Evolutionary conservation across 2,888 invertebrate species (phyloP), one percentile per base, ranked within the genome.

Genomic region (Nebria salina): DNA sequence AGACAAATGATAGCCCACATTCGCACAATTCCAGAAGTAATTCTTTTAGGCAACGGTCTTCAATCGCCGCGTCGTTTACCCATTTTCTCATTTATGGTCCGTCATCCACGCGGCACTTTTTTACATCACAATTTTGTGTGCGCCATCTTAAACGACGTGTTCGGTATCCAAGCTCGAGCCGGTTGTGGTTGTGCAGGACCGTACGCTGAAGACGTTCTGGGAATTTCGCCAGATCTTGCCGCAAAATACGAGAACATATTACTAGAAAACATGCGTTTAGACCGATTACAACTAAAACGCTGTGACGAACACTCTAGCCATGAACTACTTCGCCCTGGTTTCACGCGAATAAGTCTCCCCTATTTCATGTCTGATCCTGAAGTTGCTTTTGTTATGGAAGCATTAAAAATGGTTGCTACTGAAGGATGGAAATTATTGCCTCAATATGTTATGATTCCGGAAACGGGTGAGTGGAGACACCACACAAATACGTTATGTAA

Each of bases 381-480:
- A 87, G 89, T 96, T 25, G 94, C 94, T 0, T 97, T 95, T 87
- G 93, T 97, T 2, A 89, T 97, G 84, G 95, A 96, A 88, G 96
- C 96, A 0, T 89, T 97, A 20, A 94, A 94, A 87, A 94, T 96
- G 93, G 95, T 97, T 0, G 96, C 97, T 0, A 94, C 95, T 3
- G 94, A 96, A 89, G 97, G 94, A 0, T 97, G 97, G 95, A 96
- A 96, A 86, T 91, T 97, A 68, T 88, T 97, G 77, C 97, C 97
- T 0, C 95, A 96, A 87, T 97, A 97, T 87, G 92, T 94, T 9
- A 92, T 96, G n/a, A 96, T 97, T 87, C 92, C 95, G 5, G 94
- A 96, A 87, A 96, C 96, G 0, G 97, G 96, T 0, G 96, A 97
- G 87, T 97, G 97, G 97, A 92, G 94, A 83, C 97, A 97, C 86